Base-by-base conservation (phyloP, 2,113 vertebrate species). In the Tupaia chinensis region DNA sequence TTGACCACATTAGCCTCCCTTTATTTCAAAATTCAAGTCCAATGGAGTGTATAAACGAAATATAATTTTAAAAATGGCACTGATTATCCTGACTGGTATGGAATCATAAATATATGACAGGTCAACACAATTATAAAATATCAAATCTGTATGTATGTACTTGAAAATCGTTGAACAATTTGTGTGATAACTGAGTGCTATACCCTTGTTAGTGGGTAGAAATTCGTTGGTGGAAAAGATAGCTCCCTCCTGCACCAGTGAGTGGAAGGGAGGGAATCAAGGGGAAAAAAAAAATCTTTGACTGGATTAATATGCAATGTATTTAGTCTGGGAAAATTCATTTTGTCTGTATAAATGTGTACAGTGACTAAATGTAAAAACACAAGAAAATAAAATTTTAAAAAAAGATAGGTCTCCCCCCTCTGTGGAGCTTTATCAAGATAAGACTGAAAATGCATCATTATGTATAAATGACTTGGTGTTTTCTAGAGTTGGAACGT, bases 401-500 rank as follows among this genome's bases (percentile, higher is more conserved):
- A 4, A 44, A 44, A 44, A 44, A 44, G 44, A 44, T 44, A 68
- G 8, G 11, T 20, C 14, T 23, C 13, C 9, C 11, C 60, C 13
- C 7, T 10, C 32, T 12, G 34, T 72, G 9, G 54, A 54, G 9
- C 17, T 61, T 83, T 83, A 83, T 6, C 60, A 19, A 56, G 27
- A 80, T 86, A 74, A 70, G 27, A 66, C 25, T 56, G 69, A 80
- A 79, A 89, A 78, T 79, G 8, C 69, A 79, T 60, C 34, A 11
- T 77, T 82, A 27, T 25, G 9, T 74, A 32, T 34, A 34, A 91
- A 73, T 73, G 61, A 83, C 63, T 89, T 77, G 17, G 27, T 91
- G 19, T 89, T 89, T 89, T 89, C 53, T 73, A 70, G 94, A 93
- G 20, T 56, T 80, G 76, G 79, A 88, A n/a, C 56, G 16, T 34